These are phyloP conservation scores for Rotaria macrura DNA, from an alignment of 2,888 invertebrate species.

Conservation along the genomic window DNA sequence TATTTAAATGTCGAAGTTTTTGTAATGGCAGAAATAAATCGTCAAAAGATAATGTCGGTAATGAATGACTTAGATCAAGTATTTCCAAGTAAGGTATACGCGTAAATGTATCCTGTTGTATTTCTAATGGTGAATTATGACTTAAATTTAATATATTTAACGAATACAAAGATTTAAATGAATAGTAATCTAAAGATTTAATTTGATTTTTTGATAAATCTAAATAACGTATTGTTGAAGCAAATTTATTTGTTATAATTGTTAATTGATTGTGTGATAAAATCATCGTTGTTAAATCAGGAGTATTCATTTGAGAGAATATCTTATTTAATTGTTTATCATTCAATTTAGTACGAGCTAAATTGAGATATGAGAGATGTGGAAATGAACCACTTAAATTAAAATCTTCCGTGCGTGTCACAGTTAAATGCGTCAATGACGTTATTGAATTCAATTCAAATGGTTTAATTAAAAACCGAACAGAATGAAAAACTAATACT, in stretches of 20 bases:
- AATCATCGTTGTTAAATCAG: background rate
- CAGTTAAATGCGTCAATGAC: constrained; percentile 13
- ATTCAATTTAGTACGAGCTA: background rate
- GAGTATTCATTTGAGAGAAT: background rate
- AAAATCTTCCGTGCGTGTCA: background rate
- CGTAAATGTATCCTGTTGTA: constrained; percentile 2
- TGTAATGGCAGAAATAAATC: constrained; percentile 1
- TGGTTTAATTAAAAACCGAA: background rate
- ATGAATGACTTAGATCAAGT: background rate
- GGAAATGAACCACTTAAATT: background rate
- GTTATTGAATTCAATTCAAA: background rate
- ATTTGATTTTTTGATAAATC: constrained; percentile 7
- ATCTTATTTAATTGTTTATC: background rate
- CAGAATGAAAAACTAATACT: background rate
- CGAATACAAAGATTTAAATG: background rate
- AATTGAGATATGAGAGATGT: background rate
- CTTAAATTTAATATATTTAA: constrained; percentile 13
- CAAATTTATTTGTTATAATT: background rate
- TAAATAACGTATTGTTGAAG: constrained; percentile 7
- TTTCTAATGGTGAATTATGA: background rate
- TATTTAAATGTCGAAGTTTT: background rate
- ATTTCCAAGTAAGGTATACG: constrained; percentile 23
- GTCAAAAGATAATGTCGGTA: background rate
- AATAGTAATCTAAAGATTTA: background rate
- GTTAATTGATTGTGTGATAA: background rate